These are phyloP conservation scores for Ophion slaviceki DNA, from an alignment of 2,888 invertebrate genomes.

Conservation along the genomic window DNA sequence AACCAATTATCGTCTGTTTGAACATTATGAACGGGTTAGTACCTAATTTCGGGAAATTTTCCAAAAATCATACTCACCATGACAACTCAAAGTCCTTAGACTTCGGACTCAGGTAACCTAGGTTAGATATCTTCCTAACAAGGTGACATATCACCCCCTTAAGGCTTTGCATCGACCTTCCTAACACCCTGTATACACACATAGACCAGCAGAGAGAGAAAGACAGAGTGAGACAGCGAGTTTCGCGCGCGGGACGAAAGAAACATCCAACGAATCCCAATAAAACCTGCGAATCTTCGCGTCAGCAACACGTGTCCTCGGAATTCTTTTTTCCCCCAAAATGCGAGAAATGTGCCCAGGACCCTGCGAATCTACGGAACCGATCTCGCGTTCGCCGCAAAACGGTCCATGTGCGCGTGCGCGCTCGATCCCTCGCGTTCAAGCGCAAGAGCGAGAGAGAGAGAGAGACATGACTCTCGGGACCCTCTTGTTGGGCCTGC, in stretches of 20 bases:
- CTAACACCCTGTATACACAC: not conserved
- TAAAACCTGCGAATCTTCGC: conserved; percentile 76
- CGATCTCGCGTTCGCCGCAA: conserved; percentile 72
- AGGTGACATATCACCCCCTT: too few species aligned
- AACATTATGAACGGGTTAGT: too few species aligned
- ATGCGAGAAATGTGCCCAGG: conserved; percentile 79
- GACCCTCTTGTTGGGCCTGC: conserved; percentile 3
- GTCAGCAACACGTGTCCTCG: conserved; percentile 80
- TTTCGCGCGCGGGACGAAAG: conserved; percentile 69
- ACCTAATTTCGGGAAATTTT: too few species aligned
- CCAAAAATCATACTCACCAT: too few species aligned
- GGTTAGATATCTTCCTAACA: too few species aligned
- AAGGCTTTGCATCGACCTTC: too few species aligned
- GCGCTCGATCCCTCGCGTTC: conserved; percentile 26
- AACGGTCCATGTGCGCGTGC: conserved; percentile 50
- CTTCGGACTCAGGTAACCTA: too few species aligned
- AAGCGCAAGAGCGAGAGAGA: not conserved
- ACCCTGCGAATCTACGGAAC: conserved; percentile 72
- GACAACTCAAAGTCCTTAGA: too few species aligned
- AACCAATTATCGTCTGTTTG: too few species aligned
- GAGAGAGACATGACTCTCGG: too few species aligned
- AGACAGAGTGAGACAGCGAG: conserved; percentile 20
- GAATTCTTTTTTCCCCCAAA: conserved; percentile 73
- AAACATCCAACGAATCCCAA: conserved; percentile 79
- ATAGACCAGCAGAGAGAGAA: conserved; percentile 24